Evolutionary conservation across 1,140 invertebrate genomes (phyloP).

Genomic region (Drosophila pachea): DNA sequence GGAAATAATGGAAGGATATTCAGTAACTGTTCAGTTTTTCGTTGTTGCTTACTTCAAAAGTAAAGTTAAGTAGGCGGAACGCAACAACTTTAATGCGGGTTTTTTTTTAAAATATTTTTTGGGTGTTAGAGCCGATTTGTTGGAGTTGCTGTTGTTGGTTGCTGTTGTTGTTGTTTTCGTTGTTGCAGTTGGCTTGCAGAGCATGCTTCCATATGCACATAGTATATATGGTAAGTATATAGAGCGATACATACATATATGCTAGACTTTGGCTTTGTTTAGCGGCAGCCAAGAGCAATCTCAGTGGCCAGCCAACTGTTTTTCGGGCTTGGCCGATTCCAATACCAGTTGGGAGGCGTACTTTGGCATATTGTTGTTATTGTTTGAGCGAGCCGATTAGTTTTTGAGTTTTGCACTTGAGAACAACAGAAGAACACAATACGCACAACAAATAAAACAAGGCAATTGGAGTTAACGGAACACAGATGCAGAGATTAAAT

Average conservation of each 20-base stretch:
- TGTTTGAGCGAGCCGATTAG: constrained; percentile 56
- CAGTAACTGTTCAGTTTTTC: constrained; percentile 73
- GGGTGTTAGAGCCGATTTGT: constrained; percentile 60
- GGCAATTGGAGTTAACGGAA: constrained; percentile 31
- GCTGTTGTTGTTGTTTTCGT: constrained; percentile 5
- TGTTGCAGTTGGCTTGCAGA: constrained; percentile 2
- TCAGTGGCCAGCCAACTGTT: constrained; percentile 1
- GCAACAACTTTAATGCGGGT: constrained; percentile 49
- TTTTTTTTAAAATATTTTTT: constrained; percentile 13
- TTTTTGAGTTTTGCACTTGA: constrained; percentile 51
- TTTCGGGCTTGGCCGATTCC: constrained; percentile 14
- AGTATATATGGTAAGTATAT: constrained; percentile 21
- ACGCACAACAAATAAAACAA: constrained; percentile 42
- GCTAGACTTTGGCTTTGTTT: constrained; percentile 2
- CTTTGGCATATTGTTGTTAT: constrained; percentile 18
- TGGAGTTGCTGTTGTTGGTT: constrained; percentile 25
- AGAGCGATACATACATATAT: constrained; percentile 13
- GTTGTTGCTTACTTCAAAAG: constrained; percentile 63
- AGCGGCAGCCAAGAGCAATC: too few species aligned
- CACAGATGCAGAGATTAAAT: constrained; percentile 25
- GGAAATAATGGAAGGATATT: constrained; percentile 79
- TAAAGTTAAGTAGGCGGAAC: constrained; percentile 63
- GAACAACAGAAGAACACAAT: constrained; percentile 58
- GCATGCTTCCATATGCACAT: constrained; percentile 38
- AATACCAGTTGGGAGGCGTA: not conserved